These are phyloP conservation scores for Leptinotarsa juncta DNA, from an alignment of 2,888 invertebrate genomes.

Conservation along the genomic window DNA sequence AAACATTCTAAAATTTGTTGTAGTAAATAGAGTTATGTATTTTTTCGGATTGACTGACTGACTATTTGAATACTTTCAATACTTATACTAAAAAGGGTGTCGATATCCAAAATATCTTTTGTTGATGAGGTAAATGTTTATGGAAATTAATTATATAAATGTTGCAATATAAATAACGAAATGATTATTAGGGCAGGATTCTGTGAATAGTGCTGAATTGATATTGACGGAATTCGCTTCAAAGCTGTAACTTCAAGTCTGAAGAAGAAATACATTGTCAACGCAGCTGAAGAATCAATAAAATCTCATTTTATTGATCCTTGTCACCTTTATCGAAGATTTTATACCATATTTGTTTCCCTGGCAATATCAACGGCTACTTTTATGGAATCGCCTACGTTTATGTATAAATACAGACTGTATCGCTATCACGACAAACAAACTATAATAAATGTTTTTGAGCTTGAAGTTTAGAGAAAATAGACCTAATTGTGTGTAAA, in stretches of 20 bases:
- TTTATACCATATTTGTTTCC: too few species aligned
- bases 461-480: conserved; percentile 35
- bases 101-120: not conserved
- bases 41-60: conserved; percentile 34
- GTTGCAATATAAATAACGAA: conserved; percentile 33
- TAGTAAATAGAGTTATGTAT: conserved; percentile 24
- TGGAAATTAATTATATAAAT: conserved; percentile 33
- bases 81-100: conserved; percentile 1
- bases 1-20: conserved; percentile 37
- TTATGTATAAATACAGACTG: conserved; percentile 18
- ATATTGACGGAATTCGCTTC: too few species aligned
- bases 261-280: too few species aligned
- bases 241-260: too few species aligned
- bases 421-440: conserved; percentile 19
- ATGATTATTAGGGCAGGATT: not conserved
- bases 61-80: conserved; percentile 20
- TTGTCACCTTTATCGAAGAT: too few species aligned
- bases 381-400: not conserved
- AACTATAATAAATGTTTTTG: conserved; percentile 29
- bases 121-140: conserved; percentile 29
- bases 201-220: not conserved
- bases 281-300: too few species aligned
- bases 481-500: conserved; percentile 30
- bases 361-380: not conserved
- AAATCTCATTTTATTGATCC: too few species aligned